phyloP scores from a whole-genome alignment of 2,113 vertebrate genomes.

The Hyla sarda region DNA sequence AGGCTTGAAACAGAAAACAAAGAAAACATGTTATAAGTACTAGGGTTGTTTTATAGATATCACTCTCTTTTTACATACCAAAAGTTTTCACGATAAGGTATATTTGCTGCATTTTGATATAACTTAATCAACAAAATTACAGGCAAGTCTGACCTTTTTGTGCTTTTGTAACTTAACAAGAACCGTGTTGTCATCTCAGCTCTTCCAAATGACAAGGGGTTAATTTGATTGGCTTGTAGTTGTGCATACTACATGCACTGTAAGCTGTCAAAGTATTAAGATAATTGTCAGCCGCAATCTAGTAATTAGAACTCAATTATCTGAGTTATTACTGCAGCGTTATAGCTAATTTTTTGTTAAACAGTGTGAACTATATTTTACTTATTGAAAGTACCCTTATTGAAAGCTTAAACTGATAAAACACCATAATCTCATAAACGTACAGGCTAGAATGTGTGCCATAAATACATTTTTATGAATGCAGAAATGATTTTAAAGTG shows the following conservation, averaged over 20 bases:
- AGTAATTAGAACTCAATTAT: constrained; percentile 60
- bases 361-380: constrained; percentile 54
- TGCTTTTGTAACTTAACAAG: constrained; percentile 44
- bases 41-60: background rate
- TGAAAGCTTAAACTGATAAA: constrained; percentile 47
- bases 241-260: constrained; percentile 57
- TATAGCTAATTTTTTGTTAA: constrained; percentile 58
- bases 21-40: background rate
- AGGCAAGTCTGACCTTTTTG: constrained; percentile 45
- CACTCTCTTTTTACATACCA: background rate
- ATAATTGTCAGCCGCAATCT: constrained; percentile 61
- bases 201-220: constrained; percentile 51
- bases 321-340: constrained; percentile 56
- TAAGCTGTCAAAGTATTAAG: constrained; percentile 61
- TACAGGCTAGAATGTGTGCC: constrained; percentile 14
- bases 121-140: constrained; percentile 33
- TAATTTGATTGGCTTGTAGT: constrained; percentile 59
- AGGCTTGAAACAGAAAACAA: background rate
- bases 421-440: constrained; percentile 33
- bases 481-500: constrained; percentile 6
- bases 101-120: constrained; percentile 23
- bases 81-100: background rate
- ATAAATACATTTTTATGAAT: constrained; percentile 33
- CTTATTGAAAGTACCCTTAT: constrained; percentile 52
- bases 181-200: constrained; percentile 43